Percentiles rank a stretch among this genome's conserved stretches.
phyloP scores from a whole-genome alignment of 1,140 invertebrate genomes.

The Hyphantria cunea region DNA sequence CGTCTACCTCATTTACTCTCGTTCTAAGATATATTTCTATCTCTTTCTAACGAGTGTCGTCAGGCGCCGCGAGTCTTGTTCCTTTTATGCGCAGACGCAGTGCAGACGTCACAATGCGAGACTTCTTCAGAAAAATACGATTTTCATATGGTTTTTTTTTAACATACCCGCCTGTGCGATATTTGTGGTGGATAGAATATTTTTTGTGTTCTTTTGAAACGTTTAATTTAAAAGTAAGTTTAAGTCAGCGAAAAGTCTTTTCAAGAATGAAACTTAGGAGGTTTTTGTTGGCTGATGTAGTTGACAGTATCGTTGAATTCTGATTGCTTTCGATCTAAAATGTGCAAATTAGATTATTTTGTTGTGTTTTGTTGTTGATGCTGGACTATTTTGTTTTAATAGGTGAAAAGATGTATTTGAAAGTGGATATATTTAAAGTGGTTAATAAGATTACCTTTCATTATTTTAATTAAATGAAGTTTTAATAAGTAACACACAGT shows the following conservation, averaged over 20 bases:
- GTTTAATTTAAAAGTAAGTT: conserved; percentile 70
- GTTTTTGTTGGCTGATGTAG: conserved; percentile 48
- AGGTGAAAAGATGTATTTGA: too few species aligned
- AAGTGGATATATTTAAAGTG: too few species aligned
- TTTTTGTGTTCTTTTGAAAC: conserved; percentile 62
- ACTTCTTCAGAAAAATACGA: conserved; percentile 75
- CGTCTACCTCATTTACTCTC: conserved; percentile 43
- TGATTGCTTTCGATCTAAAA: conserved; percentile 3
- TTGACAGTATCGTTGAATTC: conserved; percentile 38
- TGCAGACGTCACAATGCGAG: conserved; percentile 60
- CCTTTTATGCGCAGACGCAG: conserved; percentile 67
- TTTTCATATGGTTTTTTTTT: conserved; percentile 64
- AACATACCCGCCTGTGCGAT: conserved; percentile 68
- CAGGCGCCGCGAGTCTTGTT: conserved; percentile 48
- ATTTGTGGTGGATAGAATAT: conserved; percentile 74
- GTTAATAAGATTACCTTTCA: too few species aligned
- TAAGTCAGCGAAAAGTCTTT: conserved; percentile 21
- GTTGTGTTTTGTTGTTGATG: background rate
- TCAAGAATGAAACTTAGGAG: conserved; percentile 37
- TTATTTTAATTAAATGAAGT: too few species aligned
- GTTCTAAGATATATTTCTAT: conserved; percentile 13
- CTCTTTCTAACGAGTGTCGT: conserved; percentile 40
- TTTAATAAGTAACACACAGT: too few species aligned
- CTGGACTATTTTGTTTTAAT: background rate
- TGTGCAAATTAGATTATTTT: conserved; percentile 10